A percentile compares a stretch with the other conserved stretches of the same genome.
Evolutionary conservation across 1,140 invertebrate species (phyloP).

Genomic region (Ceratina calcarata): DNA sequence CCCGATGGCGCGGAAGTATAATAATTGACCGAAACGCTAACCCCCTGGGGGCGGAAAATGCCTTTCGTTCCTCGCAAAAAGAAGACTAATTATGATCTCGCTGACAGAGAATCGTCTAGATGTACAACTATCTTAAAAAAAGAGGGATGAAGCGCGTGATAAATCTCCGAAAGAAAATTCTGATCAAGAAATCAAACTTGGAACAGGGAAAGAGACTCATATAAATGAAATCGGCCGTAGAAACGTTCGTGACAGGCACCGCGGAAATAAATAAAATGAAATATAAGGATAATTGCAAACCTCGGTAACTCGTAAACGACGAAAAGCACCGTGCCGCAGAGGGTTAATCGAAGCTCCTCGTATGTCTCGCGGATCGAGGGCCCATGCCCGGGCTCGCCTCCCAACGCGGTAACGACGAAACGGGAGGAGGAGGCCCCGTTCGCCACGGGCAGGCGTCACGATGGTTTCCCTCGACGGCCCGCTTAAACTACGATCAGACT

Average conservation of each 20-base stretch:
- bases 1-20: constrained; percentile 37
- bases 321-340: neutral
- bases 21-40: constrained; percentile 46
- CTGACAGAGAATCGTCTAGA: too few species aligned
- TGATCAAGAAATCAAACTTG: too few species aligned
- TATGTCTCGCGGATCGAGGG: neutral
- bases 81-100: neutral
- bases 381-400: neutral
- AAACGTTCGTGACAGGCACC: too few species aligned
- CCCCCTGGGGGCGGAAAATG: neutral
- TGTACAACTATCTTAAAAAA: too few species aligned
- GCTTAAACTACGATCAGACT: constrained; percentile 63
- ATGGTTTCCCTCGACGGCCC: constrained; percentile 12
- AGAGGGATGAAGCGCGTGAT: too few species aligned
- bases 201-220: too few species aligned
- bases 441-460: constrained; percentile 14
- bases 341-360: constrained; percentile 4
- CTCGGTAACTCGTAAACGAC: neutral
- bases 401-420: neutral
- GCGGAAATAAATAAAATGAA: neutral
- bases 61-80: neutral
- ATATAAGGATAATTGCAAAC: neutral
- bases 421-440: neutral
- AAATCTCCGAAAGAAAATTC: too few species aligned
- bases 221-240: neutral